Conservation (phyloP, 2,888 invertebrate genomes). For the Limnephilus lunatus region DNA sequence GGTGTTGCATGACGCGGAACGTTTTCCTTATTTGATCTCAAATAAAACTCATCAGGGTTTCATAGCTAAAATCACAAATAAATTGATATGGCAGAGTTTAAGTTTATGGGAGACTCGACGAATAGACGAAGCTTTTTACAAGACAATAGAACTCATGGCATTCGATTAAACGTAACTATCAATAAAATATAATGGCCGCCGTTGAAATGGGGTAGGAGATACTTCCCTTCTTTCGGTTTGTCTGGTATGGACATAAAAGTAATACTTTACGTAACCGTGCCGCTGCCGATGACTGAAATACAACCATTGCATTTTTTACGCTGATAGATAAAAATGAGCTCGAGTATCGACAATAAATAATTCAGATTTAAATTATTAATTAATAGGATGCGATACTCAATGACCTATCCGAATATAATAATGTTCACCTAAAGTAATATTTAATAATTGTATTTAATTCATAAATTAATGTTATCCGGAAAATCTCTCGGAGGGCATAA, state of each 20-base stretch:
- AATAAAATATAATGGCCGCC: background rate
- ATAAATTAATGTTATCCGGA: background rate
- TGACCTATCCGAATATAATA: background rate
- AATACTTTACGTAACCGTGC: background rate
- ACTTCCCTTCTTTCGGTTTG: background rate
- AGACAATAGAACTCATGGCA: background rate
- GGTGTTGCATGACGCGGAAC: background rate
- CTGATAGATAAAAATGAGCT: background rate
- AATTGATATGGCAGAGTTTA: background rate
- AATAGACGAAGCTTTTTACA: background rate
- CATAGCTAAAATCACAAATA: background rate
- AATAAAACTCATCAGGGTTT: background rate
- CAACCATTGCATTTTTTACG: background rate
- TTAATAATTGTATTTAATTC: background rate
- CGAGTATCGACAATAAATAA: background rate
- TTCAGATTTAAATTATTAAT: background rate
- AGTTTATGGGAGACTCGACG: background rate
- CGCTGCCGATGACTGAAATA: background rate
- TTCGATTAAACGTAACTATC: background rate
- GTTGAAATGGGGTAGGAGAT: background rate
- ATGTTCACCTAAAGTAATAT: background rate
- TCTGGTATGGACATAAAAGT: background rate
- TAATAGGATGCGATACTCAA: background rate
- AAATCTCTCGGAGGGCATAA: background rate
- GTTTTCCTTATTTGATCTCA: background rate